Percentiles rank a stretch among this genome's conserved stretches.
These are phyloP conservation scores for Rhabdomys dilectus DNA, from an alignment of 2,113 vertebrate genomes.

Conservation along the genomic window DNA sequence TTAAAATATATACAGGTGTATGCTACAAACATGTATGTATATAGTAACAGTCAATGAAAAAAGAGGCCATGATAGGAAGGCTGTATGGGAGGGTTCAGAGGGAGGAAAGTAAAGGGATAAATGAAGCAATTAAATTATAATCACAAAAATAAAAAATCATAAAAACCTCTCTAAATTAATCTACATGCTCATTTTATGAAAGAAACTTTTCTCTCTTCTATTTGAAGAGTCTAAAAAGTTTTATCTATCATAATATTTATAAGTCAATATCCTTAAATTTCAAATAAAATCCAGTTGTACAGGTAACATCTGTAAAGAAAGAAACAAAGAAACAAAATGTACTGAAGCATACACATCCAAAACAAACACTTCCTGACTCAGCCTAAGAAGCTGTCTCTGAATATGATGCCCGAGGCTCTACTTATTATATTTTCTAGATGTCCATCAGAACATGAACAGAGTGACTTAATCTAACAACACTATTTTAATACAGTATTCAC, in stretches of 20 bases:
- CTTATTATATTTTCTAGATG: slow-evolving; percentile 40
- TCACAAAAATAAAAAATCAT: background rate
- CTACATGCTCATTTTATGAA: background rate
- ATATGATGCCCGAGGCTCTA: background rate
- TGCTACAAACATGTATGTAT: background rate
- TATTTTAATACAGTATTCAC: slow-evolving; percentile 20
- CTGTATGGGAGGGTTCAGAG: background rate
- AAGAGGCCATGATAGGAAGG: background rate
- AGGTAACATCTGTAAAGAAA: background rate
- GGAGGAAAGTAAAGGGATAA: background rate
- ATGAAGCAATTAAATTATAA: background rate
- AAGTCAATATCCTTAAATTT: slow-evolving; percentile 1
- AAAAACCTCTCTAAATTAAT: background rate
- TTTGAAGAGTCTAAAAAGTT: background rate
- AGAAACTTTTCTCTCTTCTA: background rate
- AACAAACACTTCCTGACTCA: background rate
- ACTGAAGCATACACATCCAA: background rate
- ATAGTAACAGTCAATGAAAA: background rate
- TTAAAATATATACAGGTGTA: background rate
- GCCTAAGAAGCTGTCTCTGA: background rate
- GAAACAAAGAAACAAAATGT: background rate
- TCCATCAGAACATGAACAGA: background rate
- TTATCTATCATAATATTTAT: slow-evolving; percentile 28
- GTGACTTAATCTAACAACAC: slow-evolving; percentile 41
- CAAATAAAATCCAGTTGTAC: background rate